Percentiles rank a stretch among this genome's conserved stretches.
Evolutionary conservation across 1,140 invertebrate genomes (phyloP).

Genomic region (Zaprionus taronus): DNA sequence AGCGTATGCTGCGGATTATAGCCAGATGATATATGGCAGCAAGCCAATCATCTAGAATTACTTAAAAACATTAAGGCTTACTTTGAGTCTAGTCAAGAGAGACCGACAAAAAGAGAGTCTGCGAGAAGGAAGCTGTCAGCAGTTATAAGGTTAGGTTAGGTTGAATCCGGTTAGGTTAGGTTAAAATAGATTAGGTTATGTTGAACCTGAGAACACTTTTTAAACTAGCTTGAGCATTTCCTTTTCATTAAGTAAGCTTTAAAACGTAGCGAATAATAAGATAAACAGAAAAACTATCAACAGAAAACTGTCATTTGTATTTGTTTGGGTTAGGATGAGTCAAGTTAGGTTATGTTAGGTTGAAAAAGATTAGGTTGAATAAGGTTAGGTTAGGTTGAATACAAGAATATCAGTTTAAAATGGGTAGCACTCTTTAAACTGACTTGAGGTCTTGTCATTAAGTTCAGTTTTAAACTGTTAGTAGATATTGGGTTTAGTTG

Average conservation of each 20-base stretch:
- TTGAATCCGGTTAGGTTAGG: background rate
- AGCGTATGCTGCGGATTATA: slow-evolving; percentile 31
- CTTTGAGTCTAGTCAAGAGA: background rate
- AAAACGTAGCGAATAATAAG: background rate
- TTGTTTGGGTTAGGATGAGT: too few relatives aligned
- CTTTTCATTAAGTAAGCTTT: background rate
- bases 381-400: too few relatives aligned
- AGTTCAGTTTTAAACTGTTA: too few relatives aligned
- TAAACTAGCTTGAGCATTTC: background rate
- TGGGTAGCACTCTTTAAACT: too few relatives aligned
- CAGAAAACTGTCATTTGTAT: too few relatives aligned
- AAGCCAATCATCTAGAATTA: slow-evolving; percentile 31
- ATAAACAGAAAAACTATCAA: too few relatives aligned
- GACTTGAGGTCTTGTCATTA: too few relatives aligned
- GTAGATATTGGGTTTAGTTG: too few relatives aligned
- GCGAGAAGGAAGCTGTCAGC: background rate
- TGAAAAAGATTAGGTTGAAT: too few relatives aligned
- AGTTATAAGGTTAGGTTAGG: background rate
- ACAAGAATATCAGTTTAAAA: too few relatives aligned
- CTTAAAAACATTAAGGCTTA: slow-evolving; percentile 4
- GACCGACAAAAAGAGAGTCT: background rate
- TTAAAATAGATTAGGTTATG: too few relatives aligned
- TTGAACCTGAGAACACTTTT: background rate
- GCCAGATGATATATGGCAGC: slow-evolving; percentile 30
- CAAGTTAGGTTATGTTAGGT: too few relatives aligned